phyloP scores from a whole-genome alignment of 2,888 invertebrate species.

The Scrobipalpa atriplicella region DNA sequence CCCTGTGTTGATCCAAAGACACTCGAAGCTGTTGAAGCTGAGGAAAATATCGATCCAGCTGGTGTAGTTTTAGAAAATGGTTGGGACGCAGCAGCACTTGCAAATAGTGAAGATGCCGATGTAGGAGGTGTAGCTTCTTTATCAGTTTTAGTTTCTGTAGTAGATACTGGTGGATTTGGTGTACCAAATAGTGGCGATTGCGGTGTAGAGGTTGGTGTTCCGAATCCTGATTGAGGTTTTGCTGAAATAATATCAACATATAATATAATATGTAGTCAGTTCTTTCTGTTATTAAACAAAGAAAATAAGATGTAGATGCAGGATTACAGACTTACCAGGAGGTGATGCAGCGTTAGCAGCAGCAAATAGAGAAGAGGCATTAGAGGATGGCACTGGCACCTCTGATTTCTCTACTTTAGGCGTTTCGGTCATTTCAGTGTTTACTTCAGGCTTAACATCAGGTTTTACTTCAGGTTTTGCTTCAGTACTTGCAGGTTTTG shows the following conservation, averaged over 20 bases:
- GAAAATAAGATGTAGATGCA: not conserved
- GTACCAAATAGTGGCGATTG: conserved; percentile 30
- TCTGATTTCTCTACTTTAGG: conserved; percentile 36
- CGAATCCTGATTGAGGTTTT: conserved; percentile 41
- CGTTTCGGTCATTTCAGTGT: conserved; percentile 39
- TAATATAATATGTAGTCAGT: too few species aligned
- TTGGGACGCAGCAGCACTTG: conserved; percentile 47
- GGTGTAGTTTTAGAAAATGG: conserved; percentile 33
- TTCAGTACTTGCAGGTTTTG: conserved; percentile 3
- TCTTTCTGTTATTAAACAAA: too few species aligned
- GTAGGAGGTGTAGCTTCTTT: conserved; percentile 38
- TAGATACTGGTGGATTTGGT: conserved; percentile 28
- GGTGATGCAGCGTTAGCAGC: conserved; percentile 42
- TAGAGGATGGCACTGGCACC: conserved; percentile 38
- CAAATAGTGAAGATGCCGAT: conserved; percentile 54
- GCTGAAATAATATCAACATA: conserved; percentile 42
- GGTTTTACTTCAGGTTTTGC: conserved; percentile 1
- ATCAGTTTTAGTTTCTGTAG: conserved; percentile 36
- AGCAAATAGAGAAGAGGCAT: conserved; percentile 48
- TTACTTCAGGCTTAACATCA: not conserved
- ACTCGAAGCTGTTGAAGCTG: conserved; percentile 38
- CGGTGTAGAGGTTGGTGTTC: conserved; percentile 18
- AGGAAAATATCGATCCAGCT: conserved; percentile 41
- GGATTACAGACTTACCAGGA: conserved; percentile 37
- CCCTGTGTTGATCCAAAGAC: conserved; percentile 38